A percentile compares a stretch with the other conserved stretches of the same genome.
Conservation (phyloP, 2,797 vertebrate species). For the Macropodus opercularis region DNA sequence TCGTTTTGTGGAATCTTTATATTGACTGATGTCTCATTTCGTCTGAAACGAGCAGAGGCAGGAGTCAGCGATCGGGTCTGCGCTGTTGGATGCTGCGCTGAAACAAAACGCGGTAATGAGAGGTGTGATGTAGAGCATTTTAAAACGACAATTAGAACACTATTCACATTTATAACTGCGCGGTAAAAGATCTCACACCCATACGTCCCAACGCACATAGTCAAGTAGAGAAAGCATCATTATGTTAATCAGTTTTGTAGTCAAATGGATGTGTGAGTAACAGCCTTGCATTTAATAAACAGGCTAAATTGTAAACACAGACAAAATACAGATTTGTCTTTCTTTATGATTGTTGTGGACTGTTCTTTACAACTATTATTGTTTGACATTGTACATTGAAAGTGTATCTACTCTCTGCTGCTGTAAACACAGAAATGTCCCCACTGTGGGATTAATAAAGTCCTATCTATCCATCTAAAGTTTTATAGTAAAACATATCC, state of each 20-base stretch:
- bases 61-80: constrained; percentile 17
- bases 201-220: background rate
- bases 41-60: constrained; percentile 39
- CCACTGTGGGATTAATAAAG: too few relatives aligned
- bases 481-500: background rate
- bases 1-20: constrained; percentile 49
- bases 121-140: constrained; percentile 8
- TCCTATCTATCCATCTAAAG: too few relatives aligned
- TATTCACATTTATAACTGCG: background rate
- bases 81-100: constrained; percentile 18
- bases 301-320: too few relatives aligned
- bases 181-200: background rate
- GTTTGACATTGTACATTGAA: too few relatives aligned
- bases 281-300: constrained; percentile 6
- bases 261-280: background rate
- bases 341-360: too few relatives aligned
- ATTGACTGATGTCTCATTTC: constrained; percentile 61
- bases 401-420: too few relatives aligned
- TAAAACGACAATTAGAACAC: background rate
- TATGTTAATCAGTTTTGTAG: background rate
- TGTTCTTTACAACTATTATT: too few relatives aligned
- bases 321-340: too few relatives aligned
- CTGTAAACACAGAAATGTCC: too few relatives aligned
- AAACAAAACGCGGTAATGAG: constrained; percentile 13
- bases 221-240: background rate